Base-by-base conservation (phyloP, 35 echinoderm and acorn worm species). In the Heliocidaris erythrogramma region DNA sequence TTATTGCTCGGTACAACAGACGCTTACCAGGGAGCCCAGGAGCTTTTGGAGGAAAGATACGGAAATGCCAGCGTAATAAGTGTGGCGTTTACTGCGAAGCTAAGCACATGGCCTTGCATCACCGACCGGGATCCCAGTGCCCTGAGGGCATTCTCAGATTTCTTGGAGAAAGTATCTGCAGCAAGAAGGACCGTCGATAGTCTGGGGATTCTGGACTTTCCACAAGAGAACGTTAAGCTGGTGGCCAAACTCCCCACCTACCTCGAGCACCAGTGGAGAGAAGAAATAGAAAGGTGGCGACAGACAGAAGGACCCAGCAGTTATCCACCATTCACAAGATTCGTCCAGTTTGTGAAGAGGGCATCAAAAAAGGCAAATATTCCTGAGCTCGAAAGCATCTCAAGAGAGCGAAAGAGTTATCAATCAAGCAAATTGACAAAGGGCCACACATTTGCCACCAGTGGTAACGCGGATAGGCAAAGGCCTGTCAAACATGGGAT, bases 181-280 rank as follows among this genome's bases (percentile, higher is more conserved):
- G 95, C n/a, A n/a, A n/a, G n/a, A n/a, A n/a, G n/a, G n/a, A n/a
- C n/a, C n/a, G n/a, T n/a, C n/a, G n/a, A n/a, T n/a, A n/a, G n/a
- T n/a, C 78, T 96, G 9, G 48, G 47, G 11, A 88, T 96, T 4
- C 35, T 96, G 9, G 92, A 96, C 31, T 96, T 86, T 32, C 32
- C 95, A 5, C 53, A 60, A 29, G 95, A 96, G 85, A 96, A 96
- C 49, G 91, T 49, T 16, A 85, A 96, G 14, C 49, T 96, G 5
- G 95, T 96, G 0, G 92, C 56, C 48, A 96, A 94, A 32, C 69
- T 96, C 0, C 95, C 95, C 5, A 9, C 32, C n/a, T 59, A 96
- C 85, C 69, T 96, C 0, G 95, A 96, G 31, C 12, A 29, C 48
- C 94, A 96, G 48, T 96, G 95, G 95, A 71, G 91, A 94, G 42